Conservation (phyloP, 2,797 vertebrate species). For the Pagetopsis macropterus region DNA sequence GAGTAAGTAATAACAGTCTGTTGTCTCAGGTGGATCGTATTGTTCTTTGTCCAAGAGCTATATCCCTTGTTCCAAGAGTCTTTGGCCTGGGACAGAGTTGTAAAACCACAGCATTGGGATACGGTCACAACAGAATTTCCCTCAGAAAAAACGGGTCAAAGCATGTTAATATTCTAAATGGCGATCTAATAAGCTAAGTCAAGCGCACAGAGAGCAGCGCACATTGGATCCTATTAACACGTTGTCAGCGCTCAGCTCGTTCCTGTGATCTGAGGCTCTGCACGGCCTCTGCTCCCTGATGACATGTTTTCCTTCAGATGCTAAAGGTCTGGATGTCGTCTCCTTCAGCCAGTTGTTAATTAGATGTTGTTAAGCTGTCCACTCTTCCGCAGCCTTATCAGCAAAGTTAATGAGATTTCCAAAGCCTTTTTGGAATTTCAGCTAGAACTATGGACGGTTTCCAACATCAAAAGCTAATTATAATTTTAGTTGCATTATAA, state of each 20-base stretch:
- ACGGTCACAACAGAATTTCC: conserved; percentile 14
- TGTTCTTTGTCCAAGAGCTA: conserved; percentile 2
- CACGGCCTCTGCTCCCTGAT: conserved; percentile 4
- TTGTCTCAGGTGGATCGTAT: too few relatives aligned
- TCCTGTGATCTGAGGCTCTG: conserved; percentile 41
- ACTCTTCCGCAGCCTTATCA: conserved; percentile 69
- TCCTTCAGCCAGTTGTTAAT: conserved; percentile 76
- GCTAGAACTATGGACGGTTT: neutral
- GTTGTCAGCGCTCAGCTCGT: conserved; percentile 26
- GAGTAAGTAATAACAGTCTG: too few relatives aligned
- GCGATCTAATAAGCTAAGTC: conserved; percentile 51
- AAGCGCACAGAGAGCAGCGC: conserved; percentile 35
- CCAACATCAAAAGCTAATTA: conserved; percentile 9
- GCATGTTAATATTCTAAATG: conserved; percentile 48
- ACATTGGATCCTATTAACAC: conserved; percentile 55
- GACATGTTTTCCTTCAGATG: conserved; percentile 19
- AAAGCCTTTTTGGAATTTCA: conserved; percentile 15
- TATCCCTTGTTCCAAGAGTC: conserved; percentile 2
- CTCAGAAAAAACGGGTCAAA: conserved; percentile 33
- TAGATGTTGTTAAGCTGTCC: conserved; percentile 72
- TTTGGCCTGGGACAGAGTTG: conserved; percentile 19
- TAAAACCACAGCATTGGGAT: conserved; percentile 19
- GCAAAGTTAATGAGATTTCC: conserved; percentile 72
- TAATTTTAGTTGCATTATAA: neutral
- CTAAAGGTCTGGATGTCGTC: conserved; percentile 59